A percentile compares a stretch with the other conserved stretches of the same genome.
Conservation (phyloP, 2,888 invertebrate genomes). For the Glyphotaelius pellucidus region DNA sequence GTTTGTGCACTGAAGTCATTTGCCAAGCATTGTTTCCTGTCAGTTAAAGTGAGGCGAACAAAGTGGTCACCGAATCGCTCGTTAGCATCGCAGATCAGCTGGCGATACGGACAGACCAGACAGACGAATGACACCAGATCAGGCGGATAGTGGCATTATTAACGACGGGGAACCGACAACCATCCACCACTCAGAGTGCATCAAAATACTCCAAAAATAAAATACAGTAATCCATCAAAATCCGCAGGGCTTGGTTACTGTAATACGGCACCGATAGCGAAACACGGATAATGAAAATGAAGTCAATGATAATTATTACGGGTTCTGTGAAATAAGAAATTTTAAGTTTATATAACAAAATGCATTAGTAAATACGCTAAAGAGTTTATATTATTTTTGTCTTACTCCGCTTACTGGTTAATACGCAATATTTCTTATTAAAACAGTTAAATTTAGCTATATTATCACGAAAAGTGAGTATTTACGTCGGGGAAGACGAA, state of each 20-base stretch:
- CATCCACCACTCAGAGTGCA: not conserved
- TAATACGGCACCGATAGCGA: not conserved
- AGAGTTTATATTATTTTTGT: too few species aligned
- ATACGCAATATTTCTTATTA: too few species aligned
- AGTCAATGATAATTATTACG: not conserved
- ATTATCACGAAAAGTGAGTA: too few species aligned
- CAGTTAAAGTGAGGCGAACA: not conserved
- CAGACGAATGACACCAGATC: conserved; percentile 25
- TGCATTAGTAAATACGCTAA: too few species aligned
- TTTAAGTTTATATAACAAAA: too few species aligned
- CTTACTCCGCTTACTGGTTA: too few species aligned
- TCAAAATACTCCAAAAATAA: not conserved
- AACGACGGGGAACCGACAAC: conserved; percentile 1
- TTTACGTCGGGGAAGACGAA: too few species aligned
- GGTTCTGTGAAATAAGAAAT: not conserved
- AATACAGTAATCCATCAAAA: not conserved
- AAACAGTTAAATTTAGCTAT: too few species aligned
- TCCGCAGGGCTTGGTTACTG: not conserved
- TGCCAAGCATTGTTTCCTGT: not conserved
- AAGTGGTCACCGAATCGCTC: conserved; percentile 17
- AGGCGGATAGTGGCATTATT: conserved; percentile 5
- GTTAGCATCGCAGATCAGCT: conserved; percentile 38
- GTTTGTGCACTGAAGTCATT: not conserved
- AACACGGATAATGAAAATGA: not conserved
- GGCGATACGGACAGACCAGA: conserved; percentile 16